Percentiles rank a stretch among this genome's conserved stretches.
phyloP scores from a whole-genome alignment of 37 sponge, comb jelly and placozoan species.

The Dysidea cf. avara region DNA sequence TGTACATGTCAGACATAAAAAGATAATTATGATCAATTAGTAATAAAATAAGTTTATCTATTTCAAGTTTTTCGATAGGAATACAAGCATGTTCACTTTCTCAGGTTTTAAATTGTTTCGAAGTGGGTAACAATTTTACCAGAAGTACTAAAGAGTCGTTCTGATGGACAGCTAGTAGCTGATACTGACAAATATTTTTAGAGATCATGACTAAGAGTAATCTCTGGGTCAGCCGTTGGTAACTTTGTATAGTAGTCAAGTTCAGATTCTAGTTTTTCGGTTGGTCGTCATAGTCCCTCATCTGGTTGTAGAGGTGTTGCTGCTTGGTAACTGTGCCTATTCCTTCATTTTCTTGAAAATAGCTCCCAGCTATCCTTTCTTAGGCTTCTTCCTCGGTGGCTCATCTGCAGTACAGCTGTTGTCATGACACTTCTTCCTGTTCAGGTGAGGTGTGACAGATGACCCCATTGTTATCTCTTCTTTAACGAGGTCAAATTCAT shows the following conservation, averaged over 20 bases:
- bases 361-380: background rate
- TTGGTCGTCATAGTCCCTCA: too few relatives aligned
- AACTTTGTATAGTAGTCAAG: background rate
- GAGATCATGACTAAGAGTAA: constrained; percentile 3
- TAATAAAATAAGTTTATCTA: too few relatives aligned
- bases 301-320: background rate
- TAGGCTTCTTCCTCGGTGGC: background rate
- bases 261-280: constrained; percentile 6
- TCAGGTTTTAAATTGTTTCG: constrained; percentile 28
- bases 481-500: too few relatives aligned
- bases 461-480: too few relatives aligned
- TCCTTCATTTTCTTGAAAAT: background rate
- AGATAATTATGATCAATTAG: too few relatives aligned
- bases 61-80: constrained; percentile 30
- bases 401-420: background rate
- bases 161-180: constrained; percentile 51
- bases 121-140: constrained; percentile 25
- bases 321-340: too few relatives aligned
- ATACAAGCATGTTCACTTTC: constrained; percentile 26
- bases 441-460: background rate
- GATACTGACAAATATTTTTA: constrained; percentile 23
- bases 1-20: too few relatives aligned
- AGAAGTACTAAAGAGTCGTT: constrained; percentile 32
- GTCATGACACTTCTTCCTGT: background rate
- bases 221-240: constrained; percentile 11